phyloP scores from a whole-genome alignment of 2,888 invertebrate species.

The Drosophila nigricruria region DNA sequence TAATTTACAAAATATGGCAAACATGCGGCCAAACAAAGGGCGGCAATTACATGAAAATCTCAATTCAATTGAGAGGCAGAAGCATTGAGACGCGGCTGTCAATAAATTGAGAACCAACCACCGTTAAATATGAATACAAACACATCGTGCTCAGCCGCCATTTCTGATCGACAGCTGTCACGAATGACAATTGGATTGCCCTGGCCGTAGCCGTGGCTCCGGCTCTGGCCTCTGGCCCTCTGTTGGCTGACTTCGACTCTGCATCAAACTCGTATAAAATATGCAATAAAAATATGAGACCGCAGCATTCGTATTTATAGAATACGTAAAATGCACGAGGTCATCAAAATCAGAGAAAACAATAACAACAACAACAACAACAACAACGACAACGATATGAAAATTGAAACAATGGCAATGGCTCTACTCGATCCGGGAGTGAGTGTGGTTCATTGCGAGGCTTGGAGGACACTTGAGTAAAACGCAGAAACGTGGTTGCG shows the following conservation, averaged over 20 bases:
- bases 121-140: slow-evolving; percentile 45
- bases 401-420: slow-evolving; percentile 76
- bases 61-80: slow-evolving; percentile 49
- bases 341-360: slow-evolving; percentile 73
- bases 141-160: slow-evolving; percentile 70
- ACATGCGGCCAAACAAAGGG: slow-evolving; percentile 73
- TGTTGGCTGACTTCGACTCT: background rate
- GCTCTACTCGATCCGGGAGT: slow-evolving; percentile 10
- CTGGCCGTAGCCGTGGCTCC: background rate
- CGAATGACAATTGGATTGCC: slow-evolving; percentile 79
- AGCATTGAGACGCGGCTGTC: slow-evolving; percentile 45
- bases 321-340: slow-evolving; percentile 58
- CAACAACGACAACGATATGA: slow-evolving; percentile 52
- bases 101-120: slow-evolving; percentile 66
- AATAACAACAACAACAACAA: slow-evolving; percentile 25
- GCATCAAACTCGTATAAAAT: slow-evolving; percentile 60
- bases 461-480: slow-evolving; percentile 64
- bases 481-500: slow-evolving; percentile 75
- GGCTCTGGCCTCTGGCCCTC: slow-evolving; percentile 3
- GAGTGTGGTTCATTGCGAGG: slow-evolving; percentile 32
- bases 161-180: slow-evolving; percentile 84
- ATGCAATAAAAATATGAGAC: slow-evolving; percentile 76
- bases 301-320: slow-evolving; percentile 64
- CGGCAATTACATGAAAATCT: slow-evolving; percentile 70
- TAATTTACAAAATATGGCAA: slow-evolving; percentile 72